A percentile compares a stretch with the other conserved stretches of the same genome.
Evolutionary conservation across 2,888 invertebrate species (phyloP).

Genomic region (Andricus curvator): DNA sequence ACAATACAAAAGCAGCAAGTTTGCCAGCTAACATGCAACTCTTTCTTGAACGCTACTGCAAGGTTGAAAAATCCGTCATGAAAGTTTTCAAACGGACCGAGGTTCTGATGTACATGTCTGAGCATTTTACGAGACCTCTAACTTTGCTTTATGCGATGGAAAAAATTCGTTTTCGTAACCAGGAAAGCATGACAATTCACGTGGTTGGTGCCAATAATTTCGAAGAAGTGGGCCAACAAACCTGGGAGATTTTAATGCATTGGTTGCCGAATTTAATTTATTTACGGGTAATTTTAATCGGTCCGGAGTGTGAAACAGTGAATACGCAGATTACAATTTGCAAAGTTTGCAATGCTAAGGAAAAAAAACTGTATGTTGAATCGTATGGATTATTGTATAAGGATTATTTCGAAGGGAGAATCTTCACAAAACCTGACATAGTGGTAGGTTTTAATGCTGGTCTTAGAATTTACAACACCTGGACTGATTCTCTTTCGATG

Average conservation of each 20-base stretch:
- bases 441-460: conserved; percentile 66
- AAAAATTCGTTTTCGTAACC: neutral
- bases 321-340: conserved; percentile 54
- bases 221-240: conserved; percentile 56
- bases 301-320: conserved; percentile 62
- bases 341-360: conserved; percentile 56
- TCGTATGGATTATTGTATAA: conserved; percentile 59
- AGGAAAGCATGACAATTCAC: conserved; percentile 59
- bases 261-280: conserved; percentile 64
- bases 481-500: neutral
- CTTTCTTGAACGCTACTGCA: conserved; percentile 59
- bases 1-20: conserved; percentile 53
- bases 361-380: conserved; percentile 58
- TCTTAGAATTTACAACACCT: conserved; percentile 4
- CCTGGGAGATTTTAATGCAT: conserved; percentile 74
- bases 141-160: conserved; percentile 4
- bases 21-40: conserved; percentile 63
- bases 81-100: neutral
- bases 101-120: conserved; percentile 52
- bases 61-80: conserved; percentile 48
- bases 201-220: neutral
- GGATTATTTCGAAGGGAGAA: conserved; percentile 55
- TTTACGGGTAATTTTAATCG: conserved; percentile 67
- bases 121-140: conserved; percentile 17
- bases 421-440: conserved; percentile 63